Evolutionary conservation across 2,797 vertebrate species (phyloP).

Genomic region (Pseudochirops corinnae): DNA sequence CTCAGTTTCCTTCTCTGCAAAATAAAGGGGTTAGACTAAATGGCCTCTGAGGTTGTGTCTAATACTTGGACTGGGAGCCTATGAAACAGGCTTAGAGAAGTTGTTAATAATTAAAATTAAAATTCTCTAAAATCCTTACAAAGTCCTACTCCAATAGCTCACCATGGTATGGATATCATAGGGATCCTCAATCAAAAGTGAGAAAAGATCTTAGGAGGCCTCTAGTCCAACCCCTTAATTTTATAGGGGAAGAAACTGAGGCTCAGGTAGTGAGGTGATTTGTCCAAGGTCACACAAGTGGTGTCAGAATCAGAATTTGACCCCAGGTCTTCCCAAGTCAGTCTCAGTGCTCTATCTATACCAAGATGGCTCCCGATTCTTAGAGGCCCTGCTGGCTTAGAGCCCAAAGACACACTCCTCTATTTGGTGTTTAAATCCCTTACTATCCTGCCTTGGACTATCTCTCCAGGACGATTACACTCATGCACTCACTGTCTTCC

Average conservation of each 20-base stretch:
- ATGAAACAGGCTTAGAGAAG: not conserved
- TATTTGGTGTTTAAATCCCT: not conserved
- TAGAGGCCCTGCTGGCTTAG: not conserved
- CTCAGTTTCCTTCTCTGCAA: not conserved
- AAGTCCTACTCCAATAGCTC: not conserved
- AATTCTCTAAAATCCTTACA: not conserved
- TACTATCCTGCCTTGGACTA: not conserved
- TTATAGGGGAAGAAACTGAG: not conserved
- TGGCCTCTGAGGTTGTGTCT: not conserved
- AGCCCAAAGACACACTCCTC: not conserved
- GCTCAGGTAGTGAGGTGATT: not conserved
- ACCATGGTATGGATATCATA: not conserved
- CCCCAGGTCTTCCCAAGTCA: not conserved
- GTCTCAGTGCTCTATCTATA: not conserved
- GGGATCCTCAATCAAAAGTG: not conserved
- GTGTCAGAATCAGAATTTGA: not conserved
- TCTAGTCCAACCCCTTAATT: not conserved
- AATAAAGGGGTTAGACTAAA: not conserved
- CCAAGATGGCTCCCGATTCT: not conserved
- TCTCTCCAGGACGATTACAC: not conserved
- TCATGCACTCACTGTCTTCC: not conserved
- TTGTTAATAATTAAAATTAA: not conserved
- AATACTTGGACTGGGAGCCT: not conserved
- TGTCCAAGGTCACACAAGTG: not conserved
- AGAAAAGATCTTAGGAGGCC: not conserved